A percentile compares a stretch with the other conserved stretches of the same genome.
Evolutionary conservation across 2,797 vertebrate genomes (phyloP).

Genomic region (Arremon brunneinucha): DNA sequence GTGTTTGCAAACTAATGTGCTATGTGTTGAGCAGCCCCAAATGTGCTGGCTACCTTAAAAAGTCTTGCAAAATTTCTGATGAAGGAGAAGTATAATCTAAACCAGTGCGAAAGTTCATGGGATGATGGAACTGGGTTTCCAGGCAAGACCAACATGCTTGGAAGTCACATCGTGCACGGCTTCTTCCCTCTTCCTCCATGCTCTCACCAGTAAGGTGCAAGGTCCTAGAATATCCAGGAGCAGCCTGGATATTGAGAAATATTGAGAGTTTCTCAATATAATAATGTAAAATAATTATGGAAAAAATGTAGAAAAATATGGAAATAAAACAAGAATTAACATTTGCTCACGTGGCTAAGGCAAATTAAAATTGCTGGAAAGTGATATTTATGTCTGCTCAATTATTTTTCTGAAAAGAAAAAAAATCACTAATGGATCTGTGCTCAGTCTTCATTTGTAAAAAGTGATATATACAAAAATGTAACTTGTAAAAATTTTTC

Average conservation of each 20-base stretch:
- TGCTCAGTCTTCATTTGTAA: neutral
- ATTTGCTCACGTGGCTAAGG: neutral
- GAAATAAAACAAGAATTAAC: neutral
- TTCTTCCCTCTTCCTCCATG: neutral
- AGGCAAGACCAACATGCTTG: neutral
- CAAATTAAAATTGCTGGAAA: neutral
- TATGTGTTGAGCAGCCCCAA: neutral
- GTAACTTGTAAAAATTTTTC: neutral
- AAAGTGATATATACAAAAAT: neutral
- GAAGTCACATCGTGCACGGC: neutral
- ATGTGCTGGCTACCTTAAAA: neutral
- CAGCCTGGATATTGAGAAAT: neutral
- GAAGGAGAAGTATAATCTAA: neutral
- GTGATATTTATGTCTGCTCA: neutral
- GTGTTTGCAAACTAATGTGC: neutral
- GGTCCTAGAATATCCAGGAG: neutral
- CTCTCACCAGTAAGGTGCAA: neutral
- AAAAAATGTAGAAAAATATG: neutral
- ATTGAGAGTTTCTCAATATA: neutral
- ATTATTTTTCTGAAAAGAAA: neutral
- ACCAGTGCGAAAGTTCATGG: neutral
- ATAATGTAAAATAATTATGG: neutral
- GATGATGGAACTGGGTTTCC: neutral
- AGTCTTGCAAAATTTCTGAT: neutral
- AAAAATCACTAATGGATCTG: neutral